Conservation (phyloP, 2,113 vertebrate genomes). For the Hylia prasina region DNA sequence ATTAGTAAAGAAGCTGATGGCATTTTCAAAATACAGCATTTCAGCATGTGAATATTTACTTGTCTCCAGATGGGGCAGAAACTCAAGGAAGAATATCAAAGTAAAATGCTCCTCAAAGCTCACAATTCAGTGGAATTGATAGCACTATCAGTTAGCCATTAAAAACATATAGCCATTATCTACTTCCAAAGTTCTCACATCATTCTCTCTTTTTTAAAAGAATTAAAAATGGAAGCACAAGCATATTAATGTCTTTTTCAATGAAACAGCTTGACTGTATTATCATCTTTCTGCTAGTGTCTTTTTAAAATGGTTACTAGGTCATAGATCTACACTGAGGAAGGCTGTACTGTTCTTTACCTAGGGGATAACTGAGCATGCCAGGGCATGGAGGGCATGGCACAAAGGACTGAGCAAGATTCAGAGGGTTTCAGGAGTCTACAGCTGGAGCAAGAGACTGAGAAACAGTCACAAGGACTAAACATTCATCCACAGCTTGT, state of each 20-base stretch:
- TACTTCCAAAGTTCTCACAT: neutral
- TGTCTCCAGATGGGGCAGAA: neutral
- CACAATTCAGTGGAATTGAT: neutral
- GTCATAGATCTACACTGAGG: accelerated
- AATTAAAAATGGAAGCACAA: neutral
- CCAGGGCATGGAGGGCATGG: neutral
- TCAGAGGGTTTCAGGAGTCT: neutral
- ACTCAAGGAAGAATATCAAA: neutral
- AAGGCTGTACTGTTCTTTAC: neutral
- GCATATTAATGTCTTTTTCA: neutral
- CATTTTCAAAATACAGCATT: neutral
- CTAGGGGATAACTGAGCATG: neutral
- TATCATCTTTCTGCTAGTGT: neutral
- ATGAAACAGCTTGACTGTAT: neutral
- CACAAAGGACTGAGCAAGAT: neutral
- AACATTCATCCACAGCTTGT: neutral
- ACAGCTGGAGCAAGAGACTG: neutral
- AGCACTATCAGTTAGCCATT: no score
- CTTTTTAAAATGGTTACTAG: neutral
- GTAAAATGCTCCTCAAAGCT: neutral
- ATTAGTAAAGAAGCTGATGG: neutral
- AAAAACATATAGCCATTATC: neutral
- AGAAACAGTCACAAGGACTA: neutral
- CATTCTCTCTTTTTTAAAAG: neutral
- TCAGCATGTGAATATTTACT: neutral